A percentile compares a stretch with the other conserved stretches of the same genome.
Evolutionary conservation across 2,113 vertebrate genomes (phyloP).

Genomic region (Oreochromis tanganicae): DNA sequence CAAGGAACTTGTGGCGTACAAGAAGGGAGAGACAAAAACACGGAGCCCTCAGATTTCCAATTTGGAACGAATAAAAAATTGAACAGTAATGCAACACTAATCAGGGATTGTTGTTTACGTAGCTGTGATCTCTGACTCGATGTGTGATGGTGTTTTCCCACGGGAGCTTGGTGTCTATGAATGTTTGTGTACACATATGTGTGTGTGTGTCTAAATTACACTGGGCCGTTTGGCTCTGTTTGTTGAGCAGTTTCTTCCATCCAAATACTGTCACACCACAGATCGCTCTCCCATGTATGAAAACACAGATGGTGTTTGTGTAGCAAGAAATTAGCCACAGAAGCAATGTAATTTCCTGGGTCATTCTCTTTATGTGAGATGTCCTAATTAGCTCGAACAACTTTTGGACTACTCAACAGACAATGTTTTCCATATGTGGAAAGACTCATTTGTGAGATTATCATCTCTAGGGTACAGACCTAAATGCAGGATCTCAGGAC

Average conservation of each 20-base stretch:
- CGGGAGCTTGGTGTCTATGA: neutral
- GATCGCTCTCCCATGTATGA: neutral
- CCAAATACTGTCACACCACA: conserved; percentile 10
- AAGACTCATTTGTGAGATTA: neutral
- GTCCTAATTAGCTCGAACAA: conserved; percentile 8
- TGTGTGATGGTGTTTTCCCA: conserved; percentile 39
- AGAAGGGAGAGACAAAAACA: conserved; percentile 2
- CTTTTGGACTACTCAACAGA: conserved; percentile 10
- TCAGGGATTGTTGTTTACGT: conserved; percentile 71
- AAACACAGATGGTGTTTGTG: neutral
- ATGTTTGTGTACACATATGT: conserved; percentile 34
- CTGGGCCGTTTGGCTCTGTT: conserved; percentile 7
- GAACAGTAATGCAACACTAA: conserved; percentile 72
- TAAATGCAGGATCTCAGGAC: neutral
- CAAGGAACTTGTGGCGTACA: conserved; percentile 21
- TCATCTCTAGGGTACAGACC: neutral
- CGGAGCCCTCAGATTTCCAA: conserved; percentile 49
- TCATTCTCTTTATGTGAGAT: conserved; percentile 1
- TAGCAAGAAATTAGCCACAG: neutral
- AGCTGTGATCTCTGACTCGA: conserved; percentile 61
- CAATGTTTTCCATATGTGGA: conserved; percentile 35
- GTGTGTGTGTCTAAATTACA: conserved; percentile 12
- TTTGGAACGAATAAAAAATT: conserved; percentile 75
- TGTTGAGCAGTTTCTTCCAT: conserved; percentile 27
- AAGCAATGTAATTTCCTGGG: conserved; percentile 17